These are phyloP conservation scores for Pelmatolapia mariae DNA, from an alignment of 2,113 vertebrate genomes.

Conservation along the genomic window DNA sequence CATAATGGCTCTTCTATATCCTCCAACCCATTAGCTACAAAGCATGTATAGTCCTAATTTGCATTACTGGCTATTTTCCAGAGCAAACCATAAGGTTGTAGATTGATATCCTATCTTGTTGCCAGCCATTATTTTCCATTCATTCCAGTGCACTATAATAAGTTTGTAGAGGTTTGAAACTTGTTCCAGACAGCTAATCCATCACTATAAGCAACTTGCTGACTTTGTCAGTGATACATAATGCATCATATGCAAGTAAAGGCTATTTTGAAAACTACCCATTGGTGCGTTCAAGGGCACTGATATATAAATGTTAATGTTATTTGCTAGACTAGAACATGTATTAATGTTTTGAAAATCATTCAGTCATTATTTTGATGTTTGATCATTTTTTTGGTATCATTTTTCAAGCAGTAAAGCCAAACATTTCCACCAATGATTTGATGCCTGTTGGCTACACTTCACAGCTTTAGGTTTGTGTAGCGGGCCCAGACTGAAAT, in stretches of 20 bases:
- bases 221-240: slow-evolving; percentile 7
- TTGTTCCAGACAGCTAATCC: slow-evolving; percentile 25
- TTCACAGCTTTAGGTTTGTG: neutral
- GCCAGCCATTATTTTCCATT: slow-evolving; percentile 31
- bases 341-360: neutral
- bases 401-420: neutral
- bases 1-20: slow-evolving; percentile 20
- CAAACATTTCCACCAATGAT: neutral
- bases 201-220: slow-evolving; percentile 14
- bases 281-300: neutral
- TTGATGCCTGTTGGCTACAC: neutral
- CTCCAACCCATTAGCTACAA: slow-evolving; percentile 27
- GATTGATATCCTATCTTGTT: slow-evolving; percentile 44
- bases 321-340: neutral
- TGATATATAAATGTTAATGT: neutral
- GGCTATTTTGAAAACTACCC: neutral
- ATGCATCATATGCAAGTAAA: neutral
- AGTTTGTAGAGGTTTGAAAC: slow-evolving; percentile 18
- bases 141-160: slow-evolving; percentile 16
- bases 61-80: slow-evolving; percentile 27
- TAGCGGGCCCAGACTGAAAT: neutral
- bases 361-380: neutral
- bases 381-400: neutral
- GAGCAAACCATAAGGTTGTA: neutral
- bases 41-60: neutral